A percentile compares a stretch with the other conserved stretches of the same genome.
Conservation (phyloP, 92 coral and sea anemone species). For the Porites cylindrica region DNA sequence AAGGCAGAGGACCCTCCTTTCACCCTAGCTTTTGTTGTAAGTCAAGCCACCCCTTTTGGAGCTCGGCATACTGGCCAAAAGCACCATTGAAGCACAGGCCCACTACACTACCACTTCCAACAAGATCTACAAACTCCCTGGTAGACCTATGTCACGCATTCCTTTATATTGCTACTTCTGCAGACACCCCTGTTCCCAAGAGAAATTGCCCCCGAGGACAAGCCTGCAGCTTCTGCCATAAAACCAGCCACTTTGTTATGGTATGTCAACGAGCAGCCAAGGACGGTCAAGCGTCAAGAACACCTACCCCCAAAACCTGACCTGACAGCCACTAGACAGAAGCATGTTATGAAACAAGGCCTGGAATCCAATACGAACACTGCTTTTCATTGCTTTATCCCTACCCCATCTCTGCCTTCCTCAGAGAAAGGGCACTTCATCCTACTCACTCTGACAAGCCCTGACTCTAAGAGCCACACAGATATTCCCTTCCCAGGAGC, state of each 20-base stretch:
- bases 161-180: background rate
- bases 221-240: constrained; percentile 61
- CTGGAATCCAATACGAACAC: constrained; percentile 29
- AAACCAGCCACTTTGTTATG: constrained; percentile 41
- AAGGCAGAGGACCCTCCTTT: constrained; percentile 8
- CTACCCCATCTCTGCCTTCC: background rate
- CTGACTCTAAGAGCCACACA: constrained; percentile 29
- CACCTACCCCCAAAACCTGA: constrained; percentile 8
- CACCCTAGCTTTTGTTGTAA: constrained; percentile 10
- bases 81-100: constrained; percentile 46
- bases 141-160: constrained; percentile 6
- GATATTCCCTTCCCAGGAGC: constrained; percentile 42
- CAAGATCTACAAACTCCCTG: constrained; percentile 10
- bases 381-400: constrained; percentile 36
- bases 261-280: constrained; percentile 49
- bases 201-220: constrained; percentile 37
- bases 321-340: constrained; percentile 18
- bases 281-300: constrained; percentile 22
- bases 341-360: constrained; percentile 21
- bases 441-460: constrained; percentile 38
- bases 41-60: constrained; percentile 45
- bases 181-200: background rate
- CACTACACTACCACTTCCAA: constrained; percentile 32
- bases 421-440: constrained; percentile 50
- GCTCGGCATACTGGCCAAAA: constrained; percentile 42